Base-by-base conservation (phyloP, 2,797 vertebrate genomes). In the Eleutherodactylus coqui region DNA sequence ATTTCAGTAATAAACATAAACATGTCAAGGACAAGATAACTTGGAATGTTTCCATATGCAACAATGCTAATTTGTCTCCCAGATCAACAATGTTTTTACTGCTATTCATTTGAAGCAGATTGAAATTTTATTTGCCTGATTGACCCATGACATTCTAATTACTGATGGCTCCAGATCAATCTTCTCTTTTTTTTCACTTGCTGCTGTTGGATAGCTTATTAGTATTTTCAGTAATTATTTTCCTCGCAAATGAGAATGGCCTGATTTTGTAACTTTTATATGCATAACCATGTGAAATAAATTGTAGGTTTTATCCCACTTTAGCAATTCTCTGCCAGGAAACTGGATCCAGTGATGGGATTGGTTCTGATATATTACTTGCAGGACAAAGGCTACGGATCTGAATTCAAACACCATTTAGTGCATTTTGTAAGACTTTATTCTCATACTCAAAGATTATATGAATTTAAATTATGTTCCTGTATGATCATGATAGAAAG, bases 71-170 rank as follows among this genome's bases (percentile, higher is more conserved):
- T 76, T 79, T 78, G 67, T 67, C 85, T 84, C 77, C 67, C 70
- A 64, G 51, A 84, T 81, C 67, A 87, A 79, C 75, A 75, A 64
- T 73, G 76, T 60, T 69, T 86, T 78, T 86, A 62, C 77, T 76
- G 10, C 60, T 41, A 67, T 83, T 75, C 70, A 47, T 83, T 78
- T 77, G 73, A 77, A 78, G 73, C 47, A 82, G 79, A 86, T 77
- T 86, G 73, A 83, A 77, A 85, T 88, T 85, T 34, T 60, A 90
- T 64, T 69, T 16, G 49, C 89, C 9, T 86, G 75, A 85, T 76
- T 91, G 89, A 92, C 88, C 89, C 90, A 88, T 89, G 85, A 64
- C 84, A 91, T 82, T 79, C 49, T 90, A 92, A 93, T 93, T 92
- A 91, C 88, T 91, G 89, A 81, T 90, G 82, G 8, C 5, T 86